Evolutionary conservation across 2,797 vertebrate genomes (phyloP), one percentile per base, ranked within the genome.

Genomic region (Syndactyla subalaris): DNA sequence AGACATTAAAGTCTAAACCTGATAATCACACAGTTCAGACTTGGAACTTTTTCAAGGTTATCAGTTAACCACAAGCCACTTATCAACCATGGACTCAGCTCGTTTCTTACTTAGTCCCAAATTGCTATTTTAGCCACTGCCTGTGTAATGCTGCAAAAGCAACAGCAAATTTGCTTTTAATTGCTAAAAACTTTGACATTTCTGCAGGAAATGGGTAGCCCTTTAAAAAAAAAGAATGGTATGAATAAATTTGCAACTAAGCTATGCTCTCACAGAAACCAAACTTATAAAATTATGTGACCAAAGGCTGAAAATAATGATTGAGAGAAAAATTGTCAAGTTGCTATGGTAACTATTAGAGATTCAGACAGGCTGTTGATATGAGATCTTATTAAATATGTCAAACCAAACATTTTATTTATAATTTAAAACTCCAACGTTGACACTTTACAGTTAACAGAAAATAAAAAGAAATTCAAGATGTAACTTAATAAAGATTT

Each of bases 341-440:
- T 95, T 95, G 88, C 96, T 93, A 91, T 96, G 92, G 95, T 41
- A 95, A 95, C 94, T 92, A 95, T 89, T 94, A 95, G 94, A 86
- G 86, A 95, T 90, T 95, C 88, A 95, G 89, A 90, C 94, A 95
- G 85, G 83, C 96, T 96, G 94, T 94, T 96, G 88, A 95, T 92
- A 87, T n/a, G 81, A 87, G 83, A 92, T 90, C 71, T 65, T 95
- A 94, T 94, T 96, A 95, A 92, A 90, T 88, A 96, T 88, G 89
- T 93, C 90, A 93, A 95, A 87, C 39, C 21, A 95, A 96, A 94
- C 71, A 92, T 94, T 95, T 95, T 95, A 94, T 94, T 96, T 96
- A 87, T 92, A 88, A 95, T 94, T 92, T 81, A 68, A 87, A 95
- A 79, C 59, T 76, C 49, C 39, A 91, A 70, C 36, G 4, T 19